Evolutionary conservation across 2,113 vertebrate genomes (phyloP).

Genomic region (Corydoras maculifer): DNA sequence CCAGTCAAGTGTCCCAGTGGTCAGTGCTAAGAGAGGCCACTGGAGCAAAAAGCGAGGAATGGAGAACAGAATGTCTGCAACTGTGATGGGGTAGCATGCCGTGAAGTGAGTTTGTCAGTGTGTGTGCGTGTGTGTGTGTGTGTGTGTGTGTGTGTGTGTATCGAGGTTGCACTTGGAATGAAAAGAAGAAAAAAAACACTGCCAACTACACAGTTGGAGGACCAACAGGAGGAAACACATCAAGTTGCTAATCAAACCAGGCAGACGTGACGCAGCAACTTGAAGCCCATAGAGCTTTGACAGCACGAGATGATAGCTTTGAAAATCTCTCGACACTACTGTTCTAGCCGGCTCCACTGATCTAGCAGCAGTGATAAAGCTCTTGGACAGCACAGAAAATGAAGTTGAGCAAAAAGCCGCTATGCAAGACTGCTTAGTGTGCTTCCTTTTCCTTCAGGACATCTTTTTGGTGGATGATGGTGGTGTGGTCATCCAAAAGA

Average conservation of each 20-base stretch:
- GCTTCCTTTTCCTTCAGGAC: neutral
- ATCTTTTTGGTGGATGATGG: neutral
- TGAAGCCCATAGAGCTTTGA: conserved; percentile 26
- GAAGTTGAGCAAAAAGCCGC: neutral
- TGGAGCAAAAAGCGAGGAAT: conserved; percentile 25
- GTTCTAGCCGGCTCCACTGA: conserved; percentile 13
- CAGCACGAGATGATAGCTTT: conserved; percentile 10
- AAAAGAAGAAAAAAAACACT: conserved; percentile 1
- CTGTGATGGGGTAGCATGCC: conserved; percentile 14
- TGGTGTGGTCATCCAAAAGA: neutral
- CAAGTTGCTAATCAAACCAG: conserved; percentile 39
- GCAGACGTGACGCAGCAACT: conserved; percentile 29
- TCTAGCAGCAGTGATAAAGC: neutral
- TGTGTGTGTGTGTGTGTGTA: too few relatives aligned
- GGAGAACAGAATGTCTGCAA: conserved; percentile 37
- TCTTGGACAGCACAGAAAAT: neutral
- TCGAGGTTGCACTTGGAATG: conserved; percentile 14
- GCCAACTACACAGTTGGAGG: conserved; percentile 36
- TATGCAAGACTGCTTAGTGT: neutral
- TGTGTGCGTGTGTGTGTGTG: conserved; percentile 5
- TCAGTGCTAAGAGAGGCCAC: conserved; percentile 3
- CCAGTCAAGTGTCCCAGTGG: conserved; percentile 15
- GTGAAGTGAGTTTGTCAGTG: conserved; percentile 6
- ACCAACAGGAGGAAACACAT: conserved; percentile 19
- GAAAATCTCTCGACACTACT: conserved; percentile 12